A percentile compares a stretch with the other conserved stretches of the same genome.
Evolutionary conservation across 2,888 invertebrate genomes (phyloP).

Genomic region (Pteria penguin): DNA sequence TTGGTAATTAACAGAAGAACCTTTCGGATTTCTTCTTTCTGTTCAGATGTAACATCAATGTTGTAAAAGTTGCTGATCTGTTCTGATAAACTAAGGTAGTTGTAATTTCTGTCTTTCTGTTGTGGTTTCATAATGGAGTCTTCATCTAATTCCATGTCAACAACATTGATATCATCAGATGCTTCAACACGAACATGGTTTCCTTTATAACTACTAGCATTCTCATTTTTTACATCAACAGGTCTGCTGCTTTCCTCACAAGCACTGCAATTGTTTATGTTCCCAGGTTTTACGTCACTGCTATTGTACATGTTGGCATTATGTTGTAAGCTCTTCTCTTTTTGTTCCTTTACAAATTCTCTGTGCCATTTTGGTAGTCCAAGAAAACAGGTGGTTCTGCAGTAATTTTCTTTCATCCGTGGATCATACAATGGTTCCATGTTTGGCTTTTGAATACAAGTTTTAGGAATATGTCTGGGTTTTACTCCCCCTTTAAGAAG

Average conservation of each 20-base stretch:
- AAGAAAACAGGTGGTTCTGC: not conserved
- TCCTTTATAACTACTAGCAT: too few species aligned
- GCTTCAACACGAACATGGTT: too few species aligned
- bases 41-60: too few species aligned
- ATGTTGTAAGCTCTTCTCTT: not conserved
- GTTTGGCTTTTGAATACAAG: conserved; percentile 35
- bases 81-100: too few species aligned
- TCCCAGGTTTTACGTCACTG: too few species aligned
- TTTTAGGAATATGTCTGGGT: conserved; percentile 61
- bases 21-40: too few species aligned
- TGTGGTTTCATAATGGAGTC: too few species aligned
- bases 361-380: not conserved
- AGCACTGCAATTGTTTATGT: not conserved
- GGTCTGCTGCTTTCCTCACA: not conserved
- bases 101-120: too few species aligned
- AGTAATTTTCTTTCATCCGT: conserved; percentile 44
- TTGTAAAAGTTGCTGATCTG: too few species aligned
- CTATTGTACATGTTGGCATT: not conserved
- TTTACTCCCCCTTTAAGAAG: conserved; percentile 60
- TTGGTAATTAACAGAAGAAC: too few species aligned
- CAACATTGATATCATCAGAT: too few species aligned
- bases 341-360: not conserved
- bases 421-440: conserved; percentile 51
- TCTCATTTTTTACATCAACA: too few species aligned
- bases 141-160: not conserved